Percentiles rank a stretch among this genome's conserved stretches.
Conservation (phyloP, 2,888 invertebrate genomes). For the Rhogogaster chlorosoma region DNA sequence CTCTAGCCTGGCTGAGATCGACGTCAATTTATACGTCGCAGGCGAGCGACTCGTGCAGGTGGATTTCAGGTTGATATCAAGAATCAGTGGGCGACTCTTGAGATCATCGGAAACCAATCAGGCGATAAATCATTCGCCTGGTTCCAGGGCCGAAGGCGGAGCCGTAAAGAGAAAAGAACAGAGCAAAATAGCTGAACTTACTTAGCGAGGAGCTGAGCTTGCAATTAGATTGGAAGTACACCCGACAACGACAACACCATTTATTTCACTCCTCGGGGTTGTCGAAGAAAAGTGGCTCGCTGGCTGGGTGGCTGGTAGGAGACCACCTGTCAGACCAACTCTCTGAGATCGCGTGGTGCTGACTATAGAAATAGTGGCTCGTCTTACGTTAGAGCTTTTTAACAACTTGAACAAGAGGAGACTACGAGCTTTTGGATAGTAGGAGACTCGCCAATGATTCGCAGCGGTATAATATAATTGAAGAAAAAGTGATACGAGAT, state of each 20-base stretch:
- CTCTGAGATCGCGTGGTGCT: conserved; percentile 23
- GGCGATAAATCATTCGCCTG: not conserved
- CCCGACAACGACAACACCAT: not conserved
- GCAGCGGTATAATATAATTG: not conserved
- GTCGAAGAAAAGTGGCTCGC: conserved; percentile 18
- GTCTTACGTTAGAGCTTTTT: not conserved
- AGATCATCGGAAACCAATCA: not conserved
- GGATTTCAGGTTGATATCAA: conserved; percentile 40
- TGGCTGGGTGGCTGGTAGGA: conserved; percentile 25
- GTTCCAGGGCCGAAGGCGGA: not conserved
- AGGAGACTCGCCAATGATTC: not conserved
- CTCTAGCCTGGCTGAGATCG: conserved; percentile 31
- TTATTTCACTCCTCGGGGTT: not conserved
- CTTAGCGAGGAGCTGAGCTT: not conserved
- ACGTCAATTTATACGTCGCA: conserved; percentile 28
- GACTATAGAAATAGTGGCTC: conserved; percentile 12
- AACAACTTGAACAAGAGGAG: not conserved
- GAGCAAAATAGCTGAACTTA: not conserved
- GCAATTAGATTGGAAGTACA: not conserved
- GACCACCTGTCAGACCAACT: conserved; percentile 44
- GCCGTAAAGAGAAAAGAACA: not conserved
- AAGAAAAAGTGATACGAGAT: conserved; percentile 9
- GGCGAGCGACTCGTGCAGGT: conserved; percentile 44
- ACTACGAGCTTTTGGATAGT: not conserved
- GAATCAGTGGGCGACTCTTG: not conserved